Evolutionary conservation across 2,888 invertebrate genomes (phyloP).

Genomic region (Clostera curtula): DNA sequence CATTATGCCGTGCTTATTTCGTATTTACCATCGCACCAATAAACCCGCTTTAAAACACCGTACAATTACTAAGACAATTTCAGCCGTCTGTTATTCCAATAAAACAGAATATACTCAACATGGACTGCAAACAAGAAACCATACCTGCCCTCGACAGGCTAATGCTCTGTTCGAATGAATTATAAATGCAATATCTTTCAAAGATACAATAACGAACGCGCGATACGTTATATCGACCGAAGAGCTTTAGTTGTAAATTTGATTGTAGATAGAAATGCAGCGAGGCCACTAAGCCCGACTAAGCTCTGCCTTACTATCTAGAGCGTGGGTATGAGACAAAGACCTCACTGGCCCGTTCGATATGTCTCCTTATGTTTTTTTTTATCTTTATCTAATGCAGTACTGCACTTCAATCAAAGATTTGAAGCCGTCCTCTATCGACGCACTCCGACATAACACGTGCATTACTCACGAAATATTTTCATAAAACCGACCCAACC

Average conservation of each 20-base stretch:
- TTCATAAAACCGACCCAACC: constrained; percentile 71
- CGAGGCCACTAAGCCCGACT: constrained; percentile 31
- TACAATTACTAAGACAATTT: constrained; percentile 20
- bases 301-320: constrained; percentile 34
- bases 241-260: constrained; percentile 47
- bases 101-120: constrained; percentile 22
- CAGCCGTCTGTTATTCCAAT: constrained; percentile 16
- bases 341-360: constrained; percentile 34
- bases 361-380: constrained; percentile 30
- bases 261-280: constrained; percentile 51
- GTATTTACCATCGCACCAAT: too few relatives aligned
- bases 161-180: constrained; percentile 25
- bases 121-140: constrained; percentile 18
- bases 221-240: constrained; percentile 32
- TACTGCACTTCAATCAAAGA: constrained; percentile 62
- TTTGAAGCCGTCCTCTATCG: constrained; percentile 67
- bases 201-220: constrained; percentile 25
- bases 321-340: constrained; percentile 46
- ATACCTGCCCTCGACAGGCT: constrained; percentile 17
- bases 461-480: constrained; percentile 76
- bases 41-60: background rate
- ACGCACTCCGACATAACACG: constrained; percentile 71
- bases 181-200: constrained; percentile 28
- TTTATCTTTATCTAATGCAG: constrained; percentile 45
- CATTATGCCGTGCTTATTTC: too few relatives aligned